Percentiles rank a stretch among this genome's conserved stretches.
These are phyloP conservation scores for Cyphomyrus plagiostoma DNA, from an alignment of 2,113 vertebrate species.

Conservation along the genomic window DNA sequence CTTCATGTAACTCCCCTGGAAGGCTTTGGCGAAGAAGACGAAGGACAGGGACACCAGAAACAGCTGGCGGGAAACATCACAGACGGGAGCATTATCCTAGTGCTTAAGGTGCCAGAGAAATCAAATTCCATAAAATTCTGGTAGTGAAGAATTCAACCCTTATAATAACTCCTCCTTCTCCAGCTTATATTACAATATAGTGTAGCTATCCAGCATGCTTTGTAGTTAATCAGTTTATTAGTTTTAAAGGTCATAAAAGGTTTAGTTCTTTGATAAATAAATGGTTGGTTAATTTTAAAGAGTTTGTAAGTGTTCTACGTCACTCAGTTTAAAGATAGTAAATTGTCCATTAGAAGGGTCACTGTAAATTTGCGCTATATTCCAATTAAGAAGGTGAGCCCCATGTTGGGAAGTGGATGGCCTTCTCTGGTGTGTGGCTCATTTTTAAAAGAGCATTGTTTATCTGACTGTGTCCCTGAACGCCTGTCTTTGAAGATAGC, in stretches of 20 bases:
- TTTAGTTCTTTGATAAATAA: background rate
- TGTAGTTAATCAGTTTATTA: background rate
- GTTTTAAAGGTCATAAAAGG: background rate
- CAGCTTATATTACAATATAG: background rate
- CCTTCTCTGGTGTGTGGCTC: background rate
- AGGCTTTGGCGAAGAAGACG: constrained; percentile 70
- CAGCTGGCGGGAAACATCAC: constrained; percentile 51
- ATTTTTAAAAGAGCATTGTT: background rate
- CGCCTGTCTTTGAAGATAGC: background rate
- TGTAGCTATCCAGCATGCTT: background rate
- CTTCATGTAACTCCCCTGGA: constrained; percentile 76
- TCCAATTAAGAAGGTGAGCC: background rate
- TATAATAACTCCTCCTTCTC: background rate
- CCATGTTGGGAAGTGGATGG: background rate
- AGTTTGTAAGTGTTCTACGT: background rate
- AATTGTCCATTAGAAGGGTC: background rate
- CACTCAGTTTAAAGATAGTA: background rate
- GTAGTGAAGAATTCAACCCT: background rate
- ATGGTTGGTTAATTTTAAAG: background rate
- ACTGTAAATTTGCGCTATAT: background rate
- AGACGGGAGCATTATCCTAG: background rate
- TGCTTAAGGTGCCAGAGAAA: background rate
- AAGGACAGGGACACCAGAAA: constrained; percentile 75
- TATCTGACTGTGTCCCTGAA: background rate
- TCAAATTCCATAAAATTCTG: background rate